Base-by-base conservation (phyloP, 1,140 invertebrate genomes). In the Hypothenemus hampei region DNA sequence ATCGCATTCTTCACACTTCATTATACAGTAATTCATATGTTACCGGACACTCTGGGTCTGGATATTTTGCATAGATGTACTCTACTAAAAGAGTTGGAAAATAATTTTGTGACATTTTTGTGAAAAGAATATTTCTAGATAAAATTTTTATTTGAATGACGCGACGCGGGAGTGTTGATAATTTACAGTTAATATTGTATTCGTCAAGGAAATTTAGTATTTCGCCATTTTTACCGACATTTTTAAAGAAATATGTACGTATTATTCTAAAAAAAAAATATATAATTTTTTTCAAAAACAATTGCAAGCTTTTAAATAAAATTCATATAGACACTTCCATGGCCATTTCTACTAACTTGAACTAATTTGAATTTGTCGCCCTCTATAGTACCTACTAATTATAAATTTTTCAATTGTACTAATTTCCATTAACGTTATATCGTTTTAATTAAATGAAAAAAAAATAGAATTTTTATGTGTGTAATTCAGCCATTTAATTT, bases 141-240 rank as follows among this genome's bases (percentile, higher is more conserved):
- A 21, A 43, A 21, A 11, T 39, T n/a, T n/a, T n/a, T n/a, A 20
- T 52, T 20, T 23, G 19, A 29, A 54, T 43, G 43, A 35, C 53
- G 22, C 43, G 53, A 23, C 43, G 53, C 24, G 53, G 44, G 5
- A 56, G 53, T 48, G 53, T 56, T n/a, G 33, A 20, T 10, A 35
- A 48, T 10, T 43, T 56, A 22, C 53, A 56, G 16, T 21, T 56
- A 5, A 47, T 56, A 16, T 23, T 24, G 10, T 56, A 26, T 22
- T 39, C 44, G 10, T 33, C 53, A 15, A 47, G 53, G 21, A 56
- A 56, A 22, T 56, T 56, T 26, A 47, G 44, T 7, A 56, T 56
- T 36, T 56, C 53, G 6, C 53, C 53, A 4, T 56, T 56, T 48
- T 26, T n/a, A 20, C 16, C 35, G 16, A 20, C 50, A 1, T 11